Base-by-base conservation (phyloP, 2,797 vertebrate species). In the Brotula barbata region DNA sequence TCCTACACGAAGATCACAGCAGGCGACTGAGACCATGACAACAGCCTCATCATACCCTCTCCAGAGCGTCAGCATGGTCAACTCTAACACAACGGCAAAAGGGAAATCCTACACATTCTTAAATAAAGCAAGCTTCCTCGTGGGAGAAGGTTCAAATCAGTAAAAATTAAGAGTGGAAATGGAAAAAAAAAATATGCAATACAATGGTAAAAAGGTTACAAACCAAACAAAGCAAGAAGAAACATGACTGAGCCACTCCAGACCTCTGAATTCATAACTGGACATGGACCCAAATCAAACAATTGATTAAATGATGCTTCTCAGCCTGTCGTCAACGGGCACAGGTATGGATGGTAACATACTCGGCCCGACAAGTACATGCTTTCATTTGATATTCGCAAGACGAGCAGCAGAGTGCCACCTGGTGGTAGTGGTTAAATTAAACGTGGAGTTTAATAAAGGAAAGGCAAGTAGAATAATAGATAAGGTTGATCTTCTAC, bases 341-440 rank as follows among this genome's bases (percentile, higher is more conserved):
- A 6, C 34, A 36, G 9, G 64, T 63, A 89, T 85, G 82, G 65
- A 55, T 61, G 75, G 90, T 88, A 90, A 91, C 92, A 85, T 89
- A 82, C 77, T 87, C 90, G 90, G 85, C 87, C 85, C 92, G 91
- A 93, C 83, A 83, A 89, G 66, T 60, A 76, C 86, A 86, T 77
- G 85, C 61, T 89, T 91, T 90, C 88, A 84, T 89, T 87, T 92
- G 91, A 91, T 86, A 90, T 89, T 90, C 83, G 91, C 81, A 80
- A 83, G 91, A 92, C 85, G 85, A 95, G 82, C 93, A 92, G 93
- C 91, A 67, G 58, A 93, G 93, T 87, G 92, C 90, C 91, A 89
- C 88, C 84, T 91, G 88, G 90, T 92, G 87, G 89, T 92, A 95
- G 93, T 94, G 94, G 94, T 94, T 93, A 92, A 90, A 92, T 67